These are phyloP conservation scores for Catharus bicknelli DNA, from an alignment of 2,113 vertebrate species.

Conservation along the genomic window DNA sequence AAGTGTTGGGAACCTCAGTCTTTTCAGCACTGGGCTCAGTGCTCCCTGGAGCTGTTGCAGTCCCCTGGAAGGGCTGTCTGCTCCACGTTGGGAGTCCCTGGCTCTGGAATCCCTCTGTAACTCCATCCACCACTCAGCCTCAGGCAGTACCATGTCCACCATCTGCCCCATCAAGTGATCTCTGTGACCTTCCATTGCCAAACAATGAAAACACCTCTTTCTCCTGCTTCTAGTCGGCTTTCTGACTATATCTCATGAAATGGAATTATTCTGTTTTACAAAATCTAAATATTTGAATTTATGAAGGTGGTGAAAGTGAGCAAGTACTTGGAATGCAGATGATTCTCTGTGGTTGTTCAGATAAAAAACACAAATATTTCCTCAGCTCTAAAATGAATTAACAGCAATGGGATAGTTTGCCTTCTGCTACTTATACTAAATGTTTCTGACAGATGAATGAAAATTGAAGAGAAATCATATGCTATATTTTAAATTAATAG, in stretches of 20 bases:
- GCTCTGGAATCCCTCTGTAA: not conserved
- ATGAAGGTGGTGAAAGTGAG: not conserved
- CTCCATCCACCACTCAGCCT: not conserved
- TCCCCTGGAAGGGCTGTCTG: not conserved
- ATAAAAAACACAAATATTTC: constrained; percentile 27
- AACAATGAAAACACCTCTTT: not conserved
- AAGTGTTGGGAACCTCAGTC: fast-evolving
- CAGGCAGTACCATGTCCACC: fast-evolving
- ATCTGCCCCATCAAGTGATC: fast-evolving
- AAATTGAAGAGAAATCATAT: not conserved
- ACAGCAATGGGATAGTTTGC: not conserved
- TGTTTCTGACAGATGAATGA: not conserved
- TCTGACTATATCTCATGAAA: not conserved
- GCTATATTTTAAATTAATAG: not conserved
- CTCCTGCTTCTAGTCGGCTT: not conserved
- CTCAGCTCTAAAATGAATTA: not conserved
- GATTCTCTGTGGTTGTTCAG: not conserved
- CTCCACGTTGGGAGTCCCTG: not conserved
- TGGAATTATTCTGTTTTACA: not conserved
- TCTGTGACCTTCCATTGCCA: not conserved
- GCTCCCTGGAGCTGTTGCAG: not conserved
- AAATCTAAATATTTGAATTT: not conserved
- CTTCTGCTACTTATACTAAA: not conserved
- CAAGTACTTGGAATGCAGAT: not conserved
- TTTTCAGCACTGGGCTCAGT: not conserved